Evolutionary conservation across 2,797 vertebrate genomes (phyloP), one percentile per base, ranked within the genome.

Genomic region (Pseudocheirus occidentalis): DNA sequence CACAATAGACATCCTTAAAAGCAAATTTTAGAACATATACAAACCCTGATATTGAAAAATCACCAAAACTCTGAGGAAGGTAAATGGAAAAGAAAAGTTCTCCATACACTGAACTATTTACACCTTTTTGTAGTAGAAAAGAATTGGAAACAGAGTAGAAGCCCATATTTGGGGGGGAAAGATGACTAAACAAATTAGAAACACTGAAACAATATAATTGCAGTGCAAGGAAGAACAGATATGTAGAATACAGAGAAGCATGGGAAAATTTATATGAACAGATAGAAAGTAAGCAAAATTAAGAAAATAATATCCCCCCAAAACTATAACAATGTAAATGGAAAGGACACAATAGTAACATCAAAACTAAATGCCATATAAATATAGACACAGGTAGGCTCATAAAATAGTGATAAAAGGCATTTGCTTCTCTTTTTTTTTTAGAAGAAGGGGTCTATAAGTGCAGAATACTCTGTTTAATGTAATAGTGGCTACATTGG

Each of bases 1-100:
- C 90, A 13, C 28, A 28, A 59, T 55, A 55, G 34, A 13, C 55
- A 92, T 96, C 89, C 73, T 95, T 92, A 58, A 94, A 90, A 87
- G 31, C 81, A 94, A 90, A 91, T 50, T 59, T 73, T 52, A 93
- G 94, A 91, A 6, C 2, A 24, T 4, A 87, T 52, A 57, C 13
- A 91, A 73, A 81, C 52, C 24, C 34, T 50, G 91, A n/a, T 2
- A 58, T 0, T 66, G 90, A 95, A 97, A 93, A 89, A 40, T 81
- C n/a, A 46, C n/a, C 18, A 46, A 40, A 46, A 40, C 21, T 7
- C 6, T 40, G 34, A n/a, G 62, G 34, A 81, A 81, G 62, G 14
- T 66, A 18, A 66, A 66, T 1, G 6, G n/a, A 40, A 73, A 66
- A 31, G 29, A 59, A 59, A 62, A 11, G 4, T 81, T 81, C n/a